These are phyloP conservation scores for Amphiprion ocellaris DNA, from an alignment of 2,113 vertebrate genomes.

Conservation along the genomic window DNA sequence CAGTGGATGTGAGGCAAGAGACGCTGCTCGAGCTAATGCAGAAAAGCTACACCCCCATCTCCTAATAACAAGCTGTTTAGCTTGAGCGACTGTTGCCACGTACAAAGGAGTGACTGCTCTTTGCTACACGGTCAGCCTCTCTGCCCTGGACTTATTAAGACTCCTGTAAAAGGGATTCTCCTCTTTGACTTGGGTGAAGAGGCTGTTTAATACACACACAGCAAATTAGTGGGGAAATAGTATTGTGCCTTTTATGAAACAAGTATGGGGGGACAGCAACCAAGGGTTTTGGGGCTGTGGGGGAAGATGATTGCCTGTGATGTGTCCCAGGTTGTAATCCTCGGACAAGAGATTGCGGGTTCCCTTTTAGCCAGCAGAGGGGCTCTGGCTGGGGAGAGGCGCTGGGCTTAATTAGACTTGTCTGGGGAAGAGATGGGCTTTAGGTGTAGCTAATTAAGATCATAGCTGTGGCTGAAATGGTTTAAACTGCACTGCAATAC, in stretches of 20 bases:
- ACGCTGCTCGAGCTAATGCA: conserved; percentile 60
- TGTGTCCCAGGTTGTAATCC: conserved; percentile 87
- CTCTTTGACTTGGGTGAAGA: conserved; percentile 82
- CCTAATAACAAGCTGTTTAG: conserved; percentile 77
- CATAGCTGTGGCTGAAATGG: conserved; percentile 84
- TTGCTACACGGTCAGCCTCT: conserved; percentile 65
- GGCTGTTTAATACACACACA: conserved; percentile 83
- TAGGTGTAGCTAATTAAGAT: conserved; percentile 88
- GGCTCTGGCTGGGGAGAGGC: conserved; percentile 79
- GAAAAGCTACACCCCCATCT: conserved; percentile 55
- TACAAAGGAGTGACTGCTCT: conserved; percentile 72
- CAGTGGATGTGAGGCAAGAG: conserved; percentile 58
- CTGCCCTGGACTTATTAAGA: conserved; percentile 74
- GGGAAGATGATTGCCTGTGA: conserved; percentile 85
- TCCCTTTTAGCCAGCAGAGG: conserved; percentile 77
- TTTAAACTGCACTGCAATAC: conserved; percentile 83
- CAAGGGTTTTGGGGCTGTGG: conserved; percentile 57
- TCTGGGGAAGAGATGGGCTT: conserved; percentile 82
- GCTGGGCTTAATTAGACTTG: conserved; percentile 85
- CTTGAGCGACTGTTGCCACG: conserved; percentile 67
- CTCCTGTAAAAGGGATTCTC: conserved; percentile 77
- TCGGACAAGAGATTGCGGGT: conserved; percentile 82
- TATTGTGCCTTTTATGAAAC: conserved; percentile 77
- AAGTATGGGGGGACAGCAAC: conserved; percentile 48
- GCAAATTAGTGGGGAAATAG: conserved; percentile 83